These are phyloP conservation scores for Lithobates pipiens DNA, from an alignment of 2,797 vertebrate genomes.

Conservation along the genomic window DNA sequence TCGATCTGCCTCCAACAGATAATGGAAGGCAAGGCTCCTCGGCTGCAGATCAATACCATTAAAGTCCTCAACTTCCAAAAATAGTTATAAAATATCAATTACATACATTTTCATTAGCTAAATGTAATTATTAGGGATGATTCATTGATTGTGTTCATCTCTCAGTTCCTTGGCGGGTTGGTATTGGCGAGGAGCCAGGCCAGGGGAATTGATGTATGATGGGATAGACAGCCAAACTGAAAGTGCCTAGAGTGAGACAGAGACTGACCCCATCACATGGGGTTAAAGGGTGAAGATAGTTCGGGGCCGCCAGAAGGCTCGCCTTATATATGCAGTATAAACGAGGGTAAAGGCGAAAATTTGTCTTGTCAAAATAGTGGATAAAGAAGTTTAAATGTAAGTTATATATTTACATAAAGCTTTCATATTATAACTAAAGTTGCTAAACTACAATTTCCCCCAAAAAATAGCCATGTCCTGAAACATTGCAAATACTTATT, in stretches of 20 bases:
- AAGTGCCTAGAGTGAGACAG: constrained; percentile 33
- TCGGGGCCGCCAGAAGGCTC: background rate
- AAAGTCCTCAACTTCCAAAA: constrained; percentile 70
- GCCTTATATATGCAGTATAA: constrained; percentile 3
- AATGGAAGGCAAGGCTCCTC: constrained; percentile 68
- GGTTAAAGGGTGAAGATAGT: background rate
- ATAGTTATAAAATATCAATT: constrained; percentile 80
- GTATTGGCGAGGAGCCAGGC: constrained; percentile 67
- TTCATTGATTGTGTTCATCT: constrained; percentile 67
- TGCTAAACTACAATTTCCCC: background rate
- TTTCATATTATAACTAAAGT: background rate
- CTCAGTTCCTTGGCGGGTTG: constrained; percentile 65
- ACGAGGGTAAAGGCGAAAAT: background rate
- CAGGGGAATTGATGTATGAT: constrained; percentile 51
- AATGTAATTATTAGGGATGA: constrained; percentile 71
- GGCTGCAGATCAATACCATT: constrained; percentile 75
- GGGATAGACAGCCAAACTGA: constrained; percentile 35
- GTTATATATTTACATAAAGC: background rate
- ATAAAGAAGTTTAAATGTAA: background rate
- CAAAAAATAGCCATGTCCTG: background rate
- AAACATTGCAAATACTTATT: background rate
- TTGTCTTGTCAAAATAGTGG: background rate
- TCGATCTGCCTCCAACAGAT: constrained; percentile 54
- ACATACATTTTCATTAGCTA: constrained; percentile 79
- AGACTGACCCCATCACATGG: constrained; percentile 34